phyloP scores from a whole-genome alignment of 2,113 vertebrate genomes.

The Cavia porcellus region DNA sequence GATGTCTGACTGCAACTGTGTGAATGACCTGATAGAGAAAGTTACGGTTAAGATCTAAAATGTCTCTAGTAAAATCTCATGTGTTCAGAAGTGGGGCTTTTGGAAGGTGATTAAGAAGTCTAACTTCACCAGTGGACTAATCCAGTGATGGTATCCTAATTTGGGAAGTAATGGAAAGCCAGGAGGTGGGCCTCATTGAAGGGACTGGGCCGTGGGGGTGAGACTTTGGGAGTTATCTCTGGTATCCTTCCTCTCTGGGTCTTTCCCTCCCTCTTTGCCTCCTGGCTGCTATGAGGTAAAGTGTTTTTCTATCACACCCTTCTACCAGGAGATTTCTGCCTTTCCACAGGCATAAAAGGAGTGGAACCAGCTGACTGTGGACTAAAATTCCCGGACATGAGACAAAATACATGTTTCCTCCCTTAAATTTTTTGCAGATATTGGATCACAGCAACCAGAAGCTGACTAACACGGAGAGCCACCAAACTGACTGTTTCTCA shows the following conservation, averaged over 20 bases:
- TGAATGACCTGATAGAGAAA: background rate
- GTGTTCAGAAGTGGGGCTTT: background rate
- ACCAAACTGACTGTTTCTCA: background rate
- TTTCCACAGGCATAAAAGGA: background rate
- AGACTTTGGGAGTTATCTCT: background rate
- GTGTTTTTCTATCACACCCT: background rate
- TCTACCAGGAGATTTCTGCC: background rate
- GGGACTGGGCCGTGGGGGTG: background rate
- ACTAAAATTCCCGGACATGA: background rate
- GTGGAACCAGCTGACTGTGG: background rate
- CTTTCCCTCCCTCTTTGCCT: background rate
- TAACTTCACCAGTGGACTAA: background rate
- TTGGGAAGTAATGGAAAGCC: background rate
- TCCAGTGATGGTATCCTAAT: background rate
- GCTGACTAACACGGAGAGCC: background rate
- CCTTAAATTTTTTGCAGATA: background rate
- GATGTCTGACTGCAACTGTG: background rate
- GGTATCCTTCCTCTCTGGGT: background rate
- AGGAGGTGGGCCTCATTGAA: background rate
- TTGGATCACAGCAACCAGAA: background rate
- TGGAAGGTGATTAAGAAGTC: background rate
- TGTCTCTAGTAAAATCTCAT: background rate
- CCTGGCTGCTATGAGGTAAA: background rate
- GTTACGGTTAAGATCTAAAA: background rate
- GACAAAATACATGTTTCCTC: background rate